These are phyloP conservation scores for Semotilus atromaculatus DNA, from an alignment of 2,797 vertebrate species.

Conservation along the genomic window DNA sequence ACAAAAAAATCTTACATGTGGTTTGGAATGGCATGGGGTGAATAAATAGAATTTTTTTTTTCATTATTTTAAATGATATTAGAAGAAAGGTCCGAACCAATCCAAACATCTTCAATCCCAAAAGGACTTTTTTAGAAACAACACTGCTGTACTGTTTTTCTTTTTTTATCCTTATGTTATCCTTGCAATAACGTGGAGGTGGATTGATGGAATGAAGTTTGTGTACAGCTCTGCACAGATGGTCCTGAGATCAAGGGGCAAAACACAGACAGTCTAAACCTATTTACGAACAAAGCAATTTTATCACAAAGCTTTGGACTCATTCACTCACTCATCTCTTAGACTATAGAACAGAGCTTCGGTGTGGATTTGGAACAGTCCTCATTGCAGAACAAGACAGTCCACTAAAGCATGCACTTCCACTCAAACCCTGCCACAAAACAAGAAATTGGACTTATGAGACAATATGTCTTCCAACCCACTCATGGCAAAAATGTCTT, in stretches of 20 bases:
- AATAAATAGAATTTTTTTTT: background rate
- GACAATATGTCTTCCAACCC: slow-evolving; percentile 49
- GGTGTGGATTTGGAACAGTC: slow-evolving; percentile 34
- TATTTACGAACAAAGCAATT: slow-evolving; percentile 57
- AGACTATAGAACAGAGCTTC: slow-evolving; percentile 42
- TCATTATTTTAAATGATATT: background rate
- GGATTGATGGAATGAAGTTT: slow-evolving; percentile 51
- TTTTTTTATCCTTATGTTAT: slow-evolving; percentile 18
- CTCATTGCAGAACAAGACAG: slow-evolving; percentile 26
- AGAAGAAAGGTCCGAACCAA: background rate
- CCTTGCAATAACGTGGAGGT: slow-evolving; percentile 44
- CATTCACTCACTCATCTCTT: slow-evolving; percentile 34
- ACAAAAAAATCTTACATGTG: too few relatives aligned
- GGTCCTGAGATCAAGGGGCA: slow-evolving; percentile 47
- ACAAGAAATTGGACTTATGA: slow-evolving; percentile 51
- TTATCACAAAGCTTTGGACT: slow-evolving; percentile 51
- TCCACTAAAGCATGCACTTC: slow-evolving; percentile 36
- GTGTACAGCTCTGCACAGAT: slow-evolving; percentile 44
- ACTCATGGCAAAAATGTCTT: slow-evolving; percentile 48
- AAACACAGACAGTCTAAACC: slow-evolving; percentile 48
- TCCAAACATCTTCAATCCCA: background rate
- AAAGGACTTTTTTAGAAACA: background rate
- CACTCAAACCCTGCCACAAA: slow-evolving; percentile 43
- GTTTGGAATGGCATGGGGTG: too few relatives aligned
- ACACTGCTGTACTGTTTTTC: slow-evolving; percentile 6